A percentile compares a stretch with the other conserved stretches of the same genome.
phyloP scores from a whole-genome alignment of 2,888 invertebrate genomes.

The Leptopterna dolabrata region DNA sequence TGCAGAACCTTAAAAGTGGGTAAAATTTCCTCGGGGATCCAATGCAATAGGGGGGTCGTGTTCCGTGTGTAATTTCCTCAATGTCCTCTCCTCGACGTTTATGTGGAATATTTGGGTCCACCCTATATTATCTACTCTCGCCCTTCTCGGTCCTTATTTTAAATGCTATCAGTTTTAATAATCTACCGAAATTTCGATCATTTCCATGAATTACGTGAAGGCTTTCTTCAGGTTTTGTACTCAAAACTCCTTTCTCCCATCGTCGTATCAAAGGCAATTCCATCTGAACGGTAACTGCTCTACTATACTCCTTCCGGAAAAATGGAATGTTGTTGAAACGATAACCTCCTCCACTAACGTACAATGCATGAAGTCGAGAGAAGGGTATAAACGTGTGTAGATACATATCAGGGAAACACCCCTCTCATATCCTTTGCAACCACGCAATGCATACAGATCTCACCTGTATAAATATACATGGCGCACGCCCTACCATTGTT shows the following conservation, averaged over 20 bases:
- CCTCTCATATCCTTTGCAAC: conserved; percentile 43
- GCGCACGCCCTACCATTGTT: conserved; percentile 30
- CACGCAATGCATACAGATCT: conserved; percentile 55
- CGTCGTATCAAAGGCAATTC: neutral
- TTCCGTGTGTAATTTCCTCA: too few species aligned
- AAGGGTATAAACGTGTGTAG: conserved; percentile 12
- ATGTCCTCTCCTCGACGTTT: too few species aligned
- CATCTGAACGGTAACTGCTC: conserved; percentile 25
- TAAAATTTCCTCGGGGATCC: too few species aligned
- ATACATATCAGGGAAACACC: conserved; percentile 34
- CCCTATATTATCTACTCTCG: too few species aligned
- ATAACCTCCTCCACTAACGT: conserved; percentile 13
- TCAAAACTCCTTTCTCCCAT: neutral
- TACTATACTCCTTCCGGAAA: neutral
- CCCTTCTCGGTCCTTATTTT: too few species aligned
- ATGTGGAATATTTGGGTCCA: too few species aligned
- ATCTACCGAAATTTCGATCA: too few species aligned
- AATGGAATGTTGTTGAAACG: conserved; percentile 37
- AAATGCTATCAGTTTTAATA: too few species aligned
- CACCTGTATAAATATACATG: conserved; percentile 56
- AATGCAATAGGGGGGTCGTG: too few species aligned
- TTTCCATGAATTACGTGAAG: too few species aligned
- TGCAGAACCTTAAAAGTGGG: too few species aligned
- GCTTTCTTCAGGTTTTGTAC: too few species aligned
- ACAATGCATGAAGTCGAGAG: neutral